Evolutionary conservation across 2,113 vertebrate genomes (phyloP), one percentile per base, ranked within the genome.

Genomic region (Morphnarchus princeps): DNA sequence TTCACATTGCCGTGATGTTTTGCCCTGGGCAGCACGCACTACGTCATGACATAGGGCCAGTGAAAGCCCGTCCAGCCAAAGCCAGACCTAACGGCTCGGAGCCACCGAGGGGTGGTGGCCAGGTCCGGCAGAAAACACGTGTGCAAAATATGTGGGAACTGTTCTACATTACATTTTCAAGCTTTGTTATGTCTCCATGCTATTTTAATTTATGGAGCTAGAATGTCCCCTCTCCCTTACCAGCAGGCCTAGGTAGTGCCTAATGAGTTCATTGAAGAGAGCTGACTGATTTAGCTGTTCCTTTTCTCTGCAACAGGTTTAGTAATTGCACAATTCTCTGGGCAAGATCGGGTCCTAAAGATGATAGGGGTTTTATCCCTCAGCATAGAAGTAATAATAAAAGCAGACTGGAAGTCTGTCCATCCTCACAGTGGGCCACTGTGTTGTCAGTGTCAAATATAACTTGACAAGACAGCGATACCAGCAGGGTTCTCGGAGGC

Each of bases 41-140:
- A 14, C 3, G 1, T 10, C 29, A 3, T 5, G n/a, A 28, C 3
- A 0, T 13, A 11, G 52, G 50, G 58, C 22, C 47, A 34, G 29
- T 4, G 15, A 47, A 47, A 36, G 49, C 61, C 19, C 2, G 24
- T 50, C 76, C 34, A 21, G 32, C 16, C 6, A 2, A 59, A 69
- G 43, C 49, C 85, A 59, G 47, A 78, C 20, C 16, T 21, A 31
- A 16, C 0, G 5, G 54, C 69, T 57, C 1, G 0, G 40, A 69
- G 63, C 69, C 29, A 40, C 55, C 1, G 2, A 54, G 52, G 38
- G 38, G 4, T 9, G 11, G 16, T 87, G 72, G 19, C 43, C 63
- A 42, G 29, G 18, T 50, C 61, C n/a, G 54, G 24, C 32, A 67
- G 59, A 43, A 71, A 66, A 87, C 5, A 0, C 9, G 7, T 15